Evolutionary conservation across 64 coral and sea anemone species (phyloP).

Genomic region (Catalaphyllia jardinei): DNA sequence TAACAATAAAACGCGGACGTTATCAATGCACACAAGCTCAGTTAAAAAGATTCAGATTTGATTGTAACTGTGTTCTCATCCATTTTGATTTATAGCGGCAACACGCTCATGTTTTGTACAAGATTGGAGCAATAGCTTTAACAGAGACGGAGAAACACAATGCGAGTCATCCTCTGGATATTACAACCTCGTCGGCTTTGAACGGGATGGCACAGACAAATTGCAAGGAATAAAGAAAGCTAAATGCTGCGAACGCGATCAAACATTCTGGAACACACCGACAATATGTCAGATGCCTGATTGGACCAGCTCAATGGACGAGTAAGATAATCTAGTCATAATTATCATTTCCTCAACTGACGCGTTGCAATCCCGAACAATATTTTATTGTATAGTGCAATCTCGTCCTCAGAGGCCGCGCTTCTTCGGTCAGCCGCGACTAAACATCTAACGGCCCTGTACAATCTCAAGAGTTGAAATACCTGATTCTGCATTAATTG

Average conservation of each 20-base stretch:
- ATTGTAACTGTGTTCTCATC: neutral
- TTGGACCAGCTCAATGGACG: slow-evolving; percentile 19
- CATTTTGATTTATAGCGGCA: neutral
- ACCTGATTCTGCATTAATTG: too few relatives aligned
- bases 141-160: neutral
- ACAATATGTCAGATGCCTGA: slow-evolving; percentile 19
- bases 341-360: too few relatives aligned
- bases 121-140: slow-evolving; percentile 12
- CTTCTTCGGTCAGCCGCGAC: too few relatives aligned
- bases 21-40: neutral
- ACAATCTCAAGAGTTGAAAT: too few relatives aligned
- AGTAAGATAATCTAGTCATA: neutral
- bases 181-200: slow-evolving; percentile 15
- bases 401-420: neutral
- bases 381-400: too few relatives aligned
- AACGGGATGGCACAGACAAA: slow-evolving; percentile 25
- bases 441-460: too few relatives aligned
- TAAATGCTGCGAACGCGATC: slow-evolving; percentile 1
- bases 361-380: too few relatives aligned
- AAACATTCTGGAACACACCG: slow-evolving; percentile 12
- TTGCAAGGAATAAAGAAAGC: slow-evolving; percentile 2
- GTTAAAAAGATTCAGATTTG: neutral
- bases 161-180: neutral
- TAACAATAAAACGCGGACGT: too few relatives aligned
- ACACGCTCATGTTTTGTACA: neutral